Conservation (phyloP, 2,888 invertebrate species). For the Nephrotoma appendiculata region DNA sequence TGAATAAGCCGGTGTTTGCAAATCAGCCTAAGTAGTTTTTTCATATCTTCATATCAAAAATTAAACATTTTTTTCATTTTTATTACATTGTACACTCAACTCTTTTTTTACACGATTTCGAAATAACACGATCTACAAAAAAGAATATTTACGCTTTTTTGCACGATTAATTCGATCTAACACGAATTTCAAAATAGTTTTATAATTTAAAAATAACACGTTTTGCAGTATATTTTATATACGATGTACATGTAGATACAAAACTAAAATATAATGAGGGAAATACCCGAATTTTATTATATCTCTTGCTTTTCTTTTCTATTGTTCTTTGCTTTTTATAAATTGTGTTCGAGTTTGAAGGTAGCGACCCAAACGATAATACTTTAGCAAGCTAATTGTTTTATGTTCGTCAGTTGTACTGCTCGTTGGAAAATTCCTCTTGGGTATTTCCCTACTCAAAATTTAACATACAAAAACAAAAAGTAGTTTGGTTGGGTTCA, state of each 20-base stretch:
- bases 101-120: neutral
- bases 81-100: neutral
- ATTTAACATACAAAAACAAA: no score
- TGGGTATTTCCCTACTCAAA: no score
- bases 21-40: no score
- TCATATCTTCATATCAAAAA: no score
- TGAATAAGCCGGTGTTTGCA: no score
- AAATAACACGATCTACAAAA: neutral
- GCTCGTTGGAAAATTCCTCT: no score
- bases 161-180: neutral
- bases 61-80: no score
- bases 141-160: neutral
- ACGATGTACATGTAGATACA: neutral
- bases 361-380: no score
- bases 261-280: neutral
- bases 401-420: no score
- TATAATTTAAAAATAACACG: neutral
- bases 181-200: neutral
- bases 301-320: neutral
- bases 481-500: no score
- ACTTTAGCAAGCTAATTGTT: no score
- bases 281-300: neutral
- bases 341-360: no score
- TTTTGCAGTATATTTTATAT: neutral
- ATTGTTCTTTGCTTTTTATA: neutral